Base-by-base conservation (phyloP, 92 coral and sea anemone genomes). In the Virgularia gustaviana region DNA sequence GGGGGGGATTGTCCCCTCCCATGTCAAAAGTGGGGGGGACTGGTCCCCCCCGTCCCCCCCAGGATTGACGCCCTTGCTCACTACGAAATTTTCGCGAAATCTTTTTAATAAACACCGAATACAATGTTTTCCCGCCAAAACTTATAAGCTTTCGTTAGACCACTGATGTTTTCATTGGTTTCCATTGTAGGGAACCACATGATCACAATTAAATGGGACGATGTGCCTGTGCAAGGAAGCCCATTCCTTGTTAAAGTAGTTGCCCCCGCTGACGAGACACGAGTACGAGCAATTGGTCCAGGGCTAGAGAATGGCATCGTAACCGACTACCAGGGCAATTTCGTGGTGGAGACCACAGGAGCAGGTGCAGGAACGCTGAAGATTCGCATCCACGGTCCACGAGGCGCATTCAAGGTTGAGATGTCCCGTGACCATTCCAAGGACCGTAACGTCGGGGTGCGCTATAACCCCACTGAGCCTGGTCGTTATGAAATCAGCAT, bases 351-450 rank as follows among this genome's bases (percentile, higher is more conserved):
- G 56, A 92, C 98, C 62, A 92, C 86, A 56, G 98, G 98, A 30
- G 98, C 98, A 0, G 98, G 98, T 9, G 96, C 98, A n/a, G 98
- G 98, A 33, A 92, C 96, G 12, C 84, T 92, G 49, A 92, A 92
- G 82, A 88, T 92, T 68, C 73, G 91, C 33, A 86, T 92, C 67
- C 98, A 92, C 63, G 98, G 98, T 0, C 98, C 98, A 3, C 74
- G 85, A 47, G 96, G 98, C 16, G 98, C 98, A 24, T 92, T 92
- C 76, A 92, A 92, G 75, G 98, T 92, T 28, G 98, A 92, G 72
- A 92, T 92, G 98, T 92, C 81, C 90, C 92, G 98, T 19, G 96
- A 89, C 79, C 79, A 80, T 8, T 79, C 96, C 24, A 92, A 89
- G 54, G 98, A 89, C 43, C 90, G 97, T n/a, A 83, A 83, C 19